Conservation (phyloP, 2,113 vertebrate species). For the Jaculus jaculus region DNA sequence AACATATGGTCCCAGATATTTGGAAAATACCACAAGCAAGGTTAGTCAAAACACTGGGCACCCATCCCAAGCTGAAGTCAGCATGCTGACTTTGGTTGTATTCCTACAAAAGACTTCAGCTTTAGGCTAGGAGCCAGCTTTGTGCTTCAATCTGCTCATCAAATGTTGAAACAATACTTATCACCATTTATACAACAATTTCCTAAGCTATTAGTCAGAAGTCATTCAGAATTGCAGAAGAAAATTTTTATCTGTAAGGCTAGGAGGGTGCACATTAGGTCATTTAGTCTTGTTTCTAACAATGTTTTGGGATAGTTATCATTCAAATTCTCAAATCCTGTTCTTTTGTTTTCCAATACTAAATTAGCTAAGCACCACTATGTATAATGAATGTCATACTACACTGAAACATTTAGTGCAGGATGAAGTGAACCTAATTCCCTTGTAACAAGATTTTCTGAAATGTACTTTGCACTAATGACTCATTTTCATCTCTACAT, state of each 20-base stretch:
- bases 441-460: constrained; percentile 7
- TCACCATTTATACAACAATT: constrained; percentile 14
- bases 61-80: constrained; percentile 57
- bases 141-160: constrained; percentile 48
- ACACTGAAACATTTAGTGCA: constrained; percentile 41
- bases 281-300: background rate
- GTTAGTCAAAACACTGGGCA: constrained; percentile 48
- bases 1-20: constrained; percentile 38
- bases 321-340: background rate
- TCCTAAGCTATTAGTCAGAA: constrained; percentile 44
- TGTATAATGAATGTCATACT: background rate
- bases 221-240: background rate
- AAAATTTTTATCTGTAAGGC: constrained; percentile 9
- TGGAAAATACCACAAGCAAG: background rate
- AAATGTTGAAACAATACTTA: constrained; percentile 57
- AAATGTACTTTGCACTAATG: background rate
- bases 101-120: constrained; percentile 54
- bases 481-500: constrained; percentile 46
- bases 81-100: constrained; percentile 36
- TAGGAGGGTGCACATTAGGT: background rate
- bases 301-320: constrained; percentile 13
- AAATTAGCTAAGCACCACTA: background rate
- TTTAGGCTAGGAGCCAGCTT: constrained; percentile 56
- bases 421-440: constrained; percentile 40
- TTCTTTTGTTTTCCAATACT: constrained; percentile 18